phyloP scores from a whole-genome alignment of 2,888 invertebrate genomes.

The Tachystola acroxantha region DNA sequence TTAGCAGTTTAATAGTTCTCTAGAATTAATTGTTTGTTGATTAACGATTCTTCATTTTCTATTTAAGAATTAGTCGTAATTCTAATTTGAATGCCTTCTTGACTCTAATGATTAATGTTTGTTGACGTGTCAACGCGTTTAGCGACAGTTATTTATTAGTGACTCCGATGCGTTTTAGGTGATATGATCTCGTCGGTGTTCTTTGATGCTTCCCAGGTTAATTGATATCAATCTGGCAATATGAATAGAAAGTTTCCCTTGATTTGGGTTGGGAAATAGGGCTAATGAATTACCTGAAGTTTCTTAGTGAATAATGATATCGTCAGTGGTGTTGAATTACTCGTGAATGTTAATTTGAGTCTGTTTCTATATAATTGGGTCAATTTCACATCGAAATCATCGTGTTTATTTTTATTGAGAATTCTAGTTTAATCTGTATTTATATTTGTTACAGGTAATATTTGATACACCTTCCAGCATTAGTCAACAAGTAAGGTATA shows the following conservation, averaged over 20 bases:
- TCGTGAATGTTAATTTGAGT: too few relatives aligned
- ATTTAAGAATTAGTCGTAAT: neutral
- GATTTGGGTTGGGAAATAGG: slow-evolving; percentile 16
- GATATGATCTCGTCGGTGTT: slow-evolving; percentile 26
- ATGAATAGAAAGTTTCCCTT: slow-evolving; percentile 16
- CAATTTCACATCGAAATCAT: too few relatives aligned
- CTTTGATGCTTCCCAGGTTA: slow-evolving; percentile 18
- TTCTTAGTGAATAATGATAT: too few relatives aligned
- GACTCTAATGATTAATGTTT: slow-evolving; percentile 1
- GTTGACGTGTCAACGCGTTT: slow-evolving; percentile 9
- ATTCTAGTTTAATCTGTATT: too few relatives aligned
- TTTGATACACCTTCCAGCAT: too few relatives aligned
- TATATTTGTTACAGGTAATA: too few relatives aligned
- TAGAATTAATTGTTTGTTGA: neutral
- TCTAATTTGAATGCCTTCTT: slow-evolving; percentile 6
- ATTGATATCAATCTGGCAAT: slow-evolving; percentile 17
- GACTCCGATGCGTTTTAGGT: slow-evolving; percentile 14
- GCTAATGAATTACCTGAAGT: neutral
- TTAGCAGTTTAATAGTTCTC: neutral
- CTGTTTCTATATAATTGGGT: too few relatives aligned
- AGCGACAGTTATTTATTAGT: slow-evolving; percentile 19
- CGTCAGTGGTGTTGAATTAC: too few relatives aligned
- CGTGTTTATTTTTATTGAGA: too few relatives aligned
- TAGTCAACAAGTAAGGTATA: too few relatives aligned
- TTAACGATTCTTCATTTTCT: neutral